Evolutionary conservation across 2,113 vertebrate genomes (phyloP).

Genomic region (Eidolon helvum): DNA sequence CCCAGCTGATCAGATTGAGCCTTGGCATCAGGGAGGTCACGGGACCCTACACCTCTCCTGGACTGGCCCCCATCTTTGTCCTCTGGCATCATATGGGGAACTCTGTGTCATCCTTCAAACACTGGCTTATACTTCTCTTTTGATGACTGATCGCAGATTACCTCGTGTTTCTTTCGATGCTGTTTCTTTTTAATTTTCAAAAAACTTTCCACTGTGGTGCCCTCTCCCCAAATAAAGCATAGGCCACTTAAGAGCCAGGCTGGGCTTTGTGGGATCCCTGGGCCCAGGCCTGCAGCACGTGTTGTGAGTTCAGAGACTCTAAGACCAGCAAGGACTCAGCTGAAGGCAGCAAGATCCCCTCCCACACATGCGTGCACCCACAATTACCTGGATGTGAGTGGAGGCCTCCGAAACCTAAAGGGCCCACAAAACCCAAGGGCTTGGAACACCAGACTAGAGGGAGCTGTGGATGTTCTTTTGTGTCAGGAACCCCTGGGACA

Average conservation of each 20-base stretch:
- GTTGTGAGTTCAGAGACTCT: neutral
- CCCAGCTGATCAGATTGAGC: neutral
- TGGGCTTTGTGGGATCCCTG: neutral
- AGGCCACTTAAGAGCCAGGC: neutral
- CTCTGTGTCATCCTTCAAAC: neutral
- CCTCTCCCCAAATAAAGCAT: neutral
- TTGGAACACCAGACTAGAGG: neutral
- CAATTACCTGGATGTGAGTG: neutral
- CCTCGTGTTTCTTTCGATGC: neutral
- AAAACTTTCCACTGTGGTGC: neutral
- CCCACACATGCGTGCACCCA: accelerated
- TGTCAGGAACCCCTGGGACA: neutral
- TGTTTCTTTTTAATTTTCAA: neutral
- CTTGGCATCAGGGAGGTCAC: neutral
- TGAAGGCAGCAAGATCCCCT: neutral
- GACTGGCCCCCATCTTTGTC: neutral
- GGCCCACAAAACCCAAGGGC: neutral
- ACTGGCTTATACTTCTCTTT: neutral
- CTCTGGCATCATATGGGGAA: neutral
- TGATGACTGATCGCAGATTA: neutral
- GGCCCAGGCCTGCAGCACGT: neutral
- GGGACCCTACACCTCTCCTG: neutral
- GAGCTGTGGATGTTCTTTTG: neutral
- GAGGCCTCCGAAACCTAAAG: neutral
- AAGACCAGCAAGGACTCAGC: neutral